Conservation (phyloP, 2,797 vertebrate genomes). For the Oryzias sinensis region DNA sequence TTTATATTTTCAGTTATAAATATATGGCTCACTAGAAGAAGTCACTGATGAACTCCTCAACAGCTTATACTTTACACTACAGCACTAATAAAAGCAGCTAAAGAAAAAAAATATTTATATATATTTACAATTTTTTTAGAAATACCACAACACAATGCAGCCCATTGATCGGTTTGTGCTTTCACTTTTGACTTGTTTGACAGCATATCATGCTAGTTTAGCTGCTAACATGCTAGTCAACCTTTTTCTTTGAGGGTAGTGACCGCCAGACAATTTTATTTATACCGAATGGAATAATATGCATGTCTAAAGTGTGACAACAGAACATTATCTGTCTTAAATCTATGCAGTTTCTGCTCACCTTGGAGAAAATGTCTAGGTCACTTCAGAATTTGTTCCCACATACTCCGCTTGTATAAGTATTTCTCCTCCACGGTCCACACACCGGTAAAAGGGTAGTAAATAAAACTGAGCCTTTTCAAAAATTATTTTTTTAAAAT, state of each 20-base stretch:
- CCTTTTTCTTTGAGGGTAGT: slow-evolving; percentile 4
- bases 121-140: not conserved
- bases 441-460: slow-evolving; percentile 3
- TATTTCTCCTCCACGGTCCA: slow-evolving; percentile 10
- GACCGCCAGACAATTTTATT: slow-evolving; percentile 1
- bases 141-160: not conserved
- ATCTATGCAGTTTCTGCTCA: slow-evolving; percentile 50
- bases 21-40: no score
- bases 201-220: slow-evolving; percentile 29
- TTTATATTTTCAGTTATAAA: no score
- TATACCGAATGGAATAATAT: not conserved
- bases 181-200: slow-evolving; percentile 14
- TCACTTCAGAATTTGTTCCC: slow-evolving; percentile 68
- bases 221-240: slow-evolving; percentile 50
- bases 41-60: no score
- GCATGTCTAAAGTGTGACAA: not conserved
- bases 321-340: not conserved
- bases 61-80: not conserved
- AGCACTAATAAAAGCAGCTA: not conserved
- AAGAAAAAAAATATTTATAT: not conserved
- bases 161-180: not conserved
- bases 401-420: slow-evolving; percentile 49
- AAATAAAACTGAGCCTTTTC: fast-evolving
- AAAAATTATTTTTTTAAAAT: fast-evolving
- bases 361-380: slow-evolving; percentile 72